Evolutionary conservation across 30 jellyfish, hydroid and myxozoan species (phyloP), one percentile per base, ranked within the genome.

Genomic region (Pelagia noctiluca): DNA sequence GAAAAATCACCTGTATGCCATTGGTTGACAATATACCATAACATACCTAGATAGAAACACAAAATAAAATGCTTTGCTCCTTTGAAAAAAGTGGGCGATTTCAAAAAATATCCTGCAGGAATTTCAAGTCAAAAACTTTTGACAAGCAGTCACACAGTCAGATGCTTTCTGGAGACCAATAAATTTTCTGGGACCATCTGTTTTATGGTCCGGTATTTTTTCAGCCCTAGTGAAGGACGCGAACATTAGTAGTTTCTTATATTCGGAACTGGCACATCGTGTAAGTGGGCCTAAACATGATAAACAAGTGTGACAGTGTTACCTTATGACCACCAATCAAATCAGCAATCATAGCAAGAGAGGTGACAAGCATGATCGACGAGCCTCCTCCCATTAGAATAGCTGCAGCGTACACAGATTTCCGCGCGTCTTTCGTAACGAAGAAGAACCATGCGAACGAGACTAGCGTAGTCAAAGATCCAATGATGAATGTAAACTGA

Each of bases 301-400:
- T 10, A 52, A 52, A 30, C 30, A 52, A 52, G 2, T 52, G 16
- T 10, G 16, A 42, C 8, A 42, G 16, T 35, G 85, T 74, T 46
- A 80, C 97, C 82, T 89, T 89, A 82, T 89, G 79, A 16, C 90
- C 37, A 24, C 97, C 97, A 82, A 89, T 82, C 35, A 89, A 69
- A 38, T 89, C 97, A 30, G 97, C 97, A 19, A 95, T 89, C 91
- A 78, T 89, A 1, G 97, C 97, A 16, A 89, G 75, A 47, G 97
- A 82, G 50, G 97, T 83, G 29, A 89, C 95, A 13, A 89, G 78
- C 90, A 89, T 89, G n/a, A 89, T 63, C 24, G 93, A 77, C 48
- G 80, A 73, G 21, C 97, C 95, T 24, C 89, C 65, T 26, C 97
- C 97, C 88, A 81, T 77, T 25, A 89, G 60, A 8, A 90, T 34